Evolutionary conservation across 2,797 vertebrate species (phyloP).

Genomic region (Sparidentex hasta): DNA sequence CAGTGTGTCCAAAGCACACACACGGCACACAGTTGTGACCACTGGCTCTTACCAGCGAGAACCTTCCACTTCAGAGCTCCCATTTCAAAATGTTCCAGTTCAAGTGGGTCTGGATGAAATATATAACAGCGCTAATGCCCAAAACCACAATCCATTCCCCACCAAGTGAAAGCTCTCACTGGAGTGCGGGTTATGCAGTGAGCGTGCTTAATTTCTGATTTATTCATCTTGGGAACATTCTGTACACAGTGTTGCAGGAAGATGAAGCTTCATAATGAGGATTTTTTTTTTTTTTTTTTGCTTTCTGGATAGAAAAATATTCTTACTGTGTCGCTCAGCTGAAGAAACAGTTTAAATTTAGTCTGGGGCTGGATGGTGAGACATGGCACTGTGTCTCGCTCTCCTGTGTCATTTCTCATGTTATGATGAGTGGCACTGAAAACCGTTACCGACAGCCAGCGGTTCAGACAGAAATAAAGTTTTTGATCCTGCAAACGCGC

Average conservation of each 20-base stretch:
- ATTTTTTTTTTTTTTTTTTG: slow-evolving; percentile 21
- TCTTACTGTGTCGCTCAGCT: slow-evolving; percentile 41
- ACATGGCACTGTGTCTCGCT: slow-evolving; percentile 8
- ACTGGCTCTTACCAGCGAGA: slow-evolving; percentile 27
- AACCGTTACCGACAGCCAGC: slow-evolving; percentile 32
- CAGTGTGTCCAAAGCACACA: slow-evolving; percentile 39
- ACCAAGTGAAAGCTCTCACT: slow-evolving; percentile 35
- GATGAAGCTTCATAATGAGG: slow-evolving; percentile 45
- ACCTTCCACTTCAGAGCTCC: slow-evolving; percentile 25
- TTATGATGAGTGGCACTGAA: slow-evolving; percentile 31
- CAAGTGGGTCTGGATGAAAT: slow-evolving; percentile 50
- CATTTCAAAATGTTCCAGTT: slow-evolving; percentile 38
- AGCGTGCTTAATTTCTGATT: slow-evolving; percentile 66
- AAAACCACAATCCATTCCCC: slow-evolving; percentile 63
- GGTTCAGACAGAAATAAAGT: slow-evolving; percentile 27
- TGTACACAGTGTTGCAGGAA: slow-evolving; percentile 43
- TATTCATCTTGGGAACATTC: slow-evolving; percentile 56
- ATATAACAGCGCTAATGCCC: slow-evolving; percentile 54
- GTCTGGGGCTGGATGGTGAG: slow-evolving; percentile 30
- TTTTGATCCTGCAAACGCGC: slow-evolving; percentile 16
- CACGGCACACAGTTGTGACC: slow-evolving; percentile 18
- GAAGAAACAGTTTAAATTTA: slow-evolving; percentile 49
- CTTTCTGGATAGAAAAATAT: slow-evolving; percentile 21
- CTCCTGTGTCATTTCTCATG: slow-evolving; percentile 15
- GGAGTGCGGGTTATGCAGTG: slow-evolving; percentile 40